A percentile compares a stretch with the other conserved stretches of the same genome.
phyloP scores from a whole-genome alignment of 2,888 invertebrate species.

The Folsomia candida region DNA sequence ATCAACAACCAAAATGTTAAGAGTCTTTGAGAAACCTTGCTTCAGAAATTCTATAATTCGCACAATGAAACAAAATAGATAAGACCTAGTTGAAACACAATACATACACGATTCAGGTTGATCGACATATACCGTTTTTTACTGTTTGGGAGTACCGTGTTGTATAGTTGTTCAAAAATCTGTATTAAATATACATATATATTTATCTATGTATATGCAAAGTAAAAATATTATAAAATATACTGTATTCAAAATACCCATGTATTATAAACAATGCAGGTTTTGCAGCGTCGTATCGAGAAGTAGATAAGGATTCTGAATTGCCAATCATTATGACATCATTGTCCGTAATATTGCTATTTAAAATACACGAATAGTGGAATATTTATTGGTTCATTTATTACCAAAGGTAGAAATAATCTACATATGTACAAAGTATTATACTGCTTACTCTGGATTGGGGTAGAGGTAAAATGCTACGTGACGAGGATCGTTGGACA shows the following conservation, averaged over 20 bases:
- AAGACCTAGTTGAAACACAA: background rate
- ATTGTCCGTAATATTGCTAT: conserved; percentile 25
- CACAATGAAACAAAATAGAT: too few relatives aligned
- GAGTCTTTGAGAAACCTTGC: conserved; percentile 13
- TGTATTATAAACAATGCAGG: conserved; percentile 31
- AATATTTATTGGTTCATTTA: background rate
- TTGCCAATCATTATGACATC: conserved; percentile 30
- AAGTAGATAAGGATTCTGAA: conserved; percentile 12
- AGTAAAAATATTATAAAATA: too few relatives aligned
- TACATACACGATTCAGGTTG: background rate
- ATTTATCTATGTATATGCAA: too few relatives aligned
- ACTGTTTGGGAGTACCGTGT: conserved; percentile 30
- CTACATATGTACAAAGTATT: background rate
- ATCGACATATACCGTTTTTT: conserved; percentile 32
- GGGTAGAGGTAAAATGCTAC: conserved; percentile 37
- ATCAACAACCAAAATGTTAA: conserved; percentile 35
- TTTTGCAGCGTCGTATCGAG: conserved; percentile 21
- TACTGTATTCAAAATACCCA: too few relatives aligned
- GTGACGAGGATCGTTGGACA: conserved; percentile 28
- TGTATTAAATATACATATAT: too few relatives aligned
- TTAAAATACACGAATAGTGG: background rate
- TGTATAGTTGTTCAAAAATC: conserved; percentile 39
- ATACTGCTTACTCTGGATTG: conserved; percentile 26
- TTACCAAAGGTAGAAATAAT: background rate
- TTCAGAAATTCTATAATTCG: conserved; percentile 25